Evolutionary conservation across 2,113 vertebrate species (phyloP), one percentile per base, ranked within the genome.

Genomic region (Fregetta grallaria): DNA sequence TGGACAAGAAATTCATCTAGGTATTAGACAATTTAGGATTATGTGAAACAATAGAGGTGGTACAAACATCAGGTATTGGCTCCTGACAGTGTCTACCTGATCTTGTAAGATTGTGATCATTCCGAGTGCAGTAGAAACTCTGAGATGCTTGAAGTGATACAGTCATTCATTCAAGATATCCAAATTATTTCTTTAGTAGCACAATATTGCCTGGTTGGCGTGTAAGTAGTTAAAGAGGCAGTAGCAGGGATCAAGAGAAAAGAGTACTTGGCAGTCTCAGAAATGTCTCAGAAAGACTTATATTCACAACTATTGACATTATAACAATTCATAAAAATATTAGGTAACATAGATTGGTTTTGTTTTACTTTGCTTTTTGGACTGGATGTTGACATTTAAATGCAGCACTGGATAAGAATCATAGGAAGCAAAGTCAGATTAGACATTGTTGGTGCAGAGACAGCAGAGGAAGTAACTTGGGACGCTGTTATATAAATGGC

Each of bases 351-450:
- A 32, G 6, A 7, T 70, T 73, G 4, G 0, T 1, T 53, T 63
- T 75, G 14, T 2, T 89, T 71, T 77, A 49, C 13, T 81, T 96
- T 11, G 16, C 30, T 47, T 87, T 96, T 94, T 84, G 40, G 36
- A 53, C 76, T 85, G 49, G 38, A 47, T 92, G 56, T 80, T 94
- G 62, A 78, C 10, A 68, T 81, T 77, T 76, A 92, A 82, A 59
- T 61, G 36, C 40, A 93, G 15, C 36, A 32, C 11, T 77, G 86
- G 53, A 75, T 63, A 92, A 93, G 89, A 94, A 89, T 92, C 22
- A n/a, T 95, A 97, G 94, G 95, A 97, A 96, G 15, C 40, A 16
- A 94, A 96, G 23, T 89, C 49, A 82, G 38, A 92, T 92, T 91
- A 90, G 80, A 36, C 11, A 86, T 88, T 96, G 83, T 87, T 94